Evolutionary conservation across 2,797 vertebrate species (phyloP).

Genomic region (Pogoniulus pusillus): DNA sequence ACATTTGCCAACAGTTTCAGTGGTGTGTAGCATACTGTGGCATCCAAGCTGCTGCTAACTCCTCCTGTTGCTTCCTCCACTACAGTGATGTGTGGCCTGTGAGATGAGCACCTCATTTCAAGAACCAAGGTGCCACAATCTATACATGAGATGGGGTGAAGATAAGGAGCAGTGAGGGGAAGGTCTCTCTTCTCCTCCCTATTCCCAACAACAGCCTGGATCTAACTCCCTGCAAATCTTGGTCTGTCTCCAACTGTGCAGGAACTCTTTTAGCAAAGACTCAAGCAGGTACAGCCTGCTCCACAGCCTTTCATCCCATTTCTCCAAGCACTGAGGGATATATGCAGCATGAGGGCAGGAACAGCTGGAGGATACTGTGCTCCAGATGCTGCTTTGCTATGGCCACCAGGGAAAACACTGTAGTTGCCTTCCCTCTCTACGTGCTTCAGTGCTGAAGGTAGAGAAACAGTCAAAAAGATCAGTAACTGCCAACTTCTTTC

Average conservation of each 20-base stretch:
- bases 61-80: conserved; percentile 52
- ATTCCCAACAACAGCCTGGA: neutral
- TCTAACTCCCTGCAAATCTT: neutral
- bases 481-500: neutral
- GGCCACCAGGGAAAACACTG: neutral
- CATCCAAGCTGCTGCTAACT: conserved; percentile 34
- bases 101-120: conserved; percentile 30
- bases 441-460: neutral
- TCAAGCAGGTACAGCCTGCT: neutral
- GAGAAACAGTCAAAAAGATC: neutral
- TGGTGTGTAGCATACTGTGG: conserved; percentile 28
- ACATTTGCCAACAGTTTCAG: conserved; percentile 24
- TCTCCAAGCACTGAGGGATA: neutral
- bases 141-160: neutral
- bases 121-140: neutral
- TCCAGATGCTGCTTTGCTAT: neutral
- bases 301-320: neutral
- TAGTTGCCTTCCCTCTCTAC: neutral
- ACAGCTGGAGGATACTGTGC: neutral
- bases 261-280: neutral
- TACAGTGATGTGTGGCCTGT: conserved; percentile 51
- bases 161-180: neutral
- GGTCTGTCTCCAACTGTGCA: neutral
- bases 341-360: neutral
- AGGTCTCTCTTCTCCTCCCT: neutral